These are phyloP conservation scores for Tiliqua scincoides DNA, from an alignment of 2,113 vertebrate genomes.

Conservation along the genomic window DNA sequence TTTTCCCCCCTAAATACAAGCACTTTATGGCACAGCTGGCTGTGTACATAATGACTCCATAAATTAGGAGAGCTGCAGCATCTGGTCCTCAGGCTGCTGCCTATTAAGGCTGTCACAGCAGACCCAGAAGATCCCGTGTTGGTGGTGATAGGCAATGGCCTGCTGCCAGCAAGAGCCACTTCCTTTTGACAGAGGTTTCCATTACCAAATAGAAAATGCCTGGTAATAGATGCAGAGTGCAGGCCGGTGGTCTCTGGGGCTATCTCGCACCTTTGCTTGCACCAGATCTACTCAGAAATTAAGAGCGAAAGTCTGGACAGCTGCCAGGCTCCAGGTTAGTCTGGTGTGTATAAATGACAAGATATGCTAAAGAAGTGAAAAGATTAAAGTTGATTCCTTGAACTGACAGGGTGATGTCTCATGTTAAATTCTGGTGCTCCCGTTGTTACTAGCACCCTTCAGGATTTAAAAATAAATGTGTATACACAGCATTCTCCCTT, in stretches of 20 bases:
- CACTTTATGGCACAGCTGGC: background rate
- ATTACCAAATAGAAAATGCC: background rate
- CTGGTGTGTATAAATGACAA: background rate
- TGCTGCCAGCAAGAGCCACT: background rate
- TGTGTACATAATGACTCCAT: background rate
- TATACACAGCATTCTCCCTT: background rate
- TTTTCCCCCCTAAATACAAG: background rate
- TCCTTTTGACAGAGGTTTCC: background rate
- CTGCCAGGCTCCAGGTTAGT: background rate
- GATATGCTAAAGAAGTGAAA: background rate
- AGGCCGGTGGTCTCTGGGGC: background rate
- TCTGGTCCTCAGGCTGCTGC: background rate
- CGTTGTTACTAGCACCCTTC: background rate
- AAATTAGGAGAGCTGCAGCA: background rate
- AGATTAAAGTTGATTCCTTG: background rate
- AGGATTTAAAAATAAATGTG: background rate
- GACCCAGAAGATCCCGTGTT: background rate
- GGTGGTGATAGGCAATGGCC: background rate
- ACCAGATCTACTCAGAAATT: background rate
- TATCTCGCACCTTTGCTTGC: background rate
- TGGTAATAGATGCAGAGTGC: background rate
- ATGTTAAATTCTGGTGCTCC: background rate
- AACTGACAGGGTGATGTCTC: background rate
- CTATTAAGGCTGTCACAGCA: background rate
- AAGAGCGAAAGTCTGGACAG: background rate